Conservation (phyloP, 2,797 vertebrate genomes). For the Peromyscus attwateri region DNA sequence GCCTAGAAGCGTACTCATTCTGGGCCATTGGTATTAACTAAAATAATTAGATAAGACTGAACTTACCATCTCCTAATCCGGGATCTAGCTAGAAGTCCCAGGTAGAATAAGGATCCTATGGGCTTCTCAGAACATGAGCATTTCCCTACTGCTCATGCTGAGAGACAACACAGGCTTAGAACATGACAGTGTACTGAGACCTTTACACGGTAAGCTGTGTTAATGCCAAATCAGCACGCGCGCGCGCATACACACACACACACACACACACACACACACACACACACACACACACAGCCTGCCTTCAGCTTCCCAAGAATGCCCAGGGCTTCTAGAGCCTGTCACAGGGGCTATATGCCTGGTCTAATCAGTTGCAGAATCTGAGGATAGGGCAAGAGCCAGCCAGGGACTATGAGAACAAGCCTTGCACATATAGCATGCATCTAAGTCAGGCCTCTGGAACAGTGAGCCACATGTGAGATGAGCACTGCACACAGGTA, state of each 20-base stretch:
- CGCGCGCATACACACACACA: too few species aligned
- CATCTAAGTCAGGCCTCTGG: not conserved
- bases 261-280: too few species aligned
- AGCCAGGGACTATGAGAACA: not conserved
- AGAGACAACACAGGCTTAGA: not conserved
- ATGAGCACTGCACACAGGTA: not conserved
- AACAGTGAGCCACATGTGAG: not conserved
- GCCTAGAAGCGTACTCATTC: constrained; percentile 17
- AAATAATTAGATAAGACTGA: not conserved
- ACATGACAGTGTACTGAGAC: not conserved
- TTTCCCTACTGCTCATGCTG: not conserved
- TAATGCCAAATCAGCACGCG: not conserved
- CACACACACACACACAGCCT: not conserved
- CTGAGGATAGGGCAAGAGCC: not conserved
- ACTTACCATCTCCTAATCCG: not conserved
- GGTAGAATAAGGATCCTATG: not conserved
- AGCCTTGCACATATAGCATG: not conserved
- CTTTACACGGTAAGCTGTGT: not conserved
- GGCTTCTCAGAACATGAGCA: not conserved
- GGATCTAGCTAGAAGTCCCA: not conserved
- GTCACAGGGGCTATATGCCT: not conserved
- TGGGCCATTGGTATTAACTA: not conserved
- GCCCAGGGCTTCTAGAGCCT: not conserved
- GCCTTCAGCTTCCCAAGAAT: not conserved
- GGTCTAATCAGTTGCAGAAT: not conserved